These are phyloP conservation scores for Corydoras maculifer DNA, from an alignment of 2,113 vertebrate genomes.

Conservation along the genomic window DNA sequence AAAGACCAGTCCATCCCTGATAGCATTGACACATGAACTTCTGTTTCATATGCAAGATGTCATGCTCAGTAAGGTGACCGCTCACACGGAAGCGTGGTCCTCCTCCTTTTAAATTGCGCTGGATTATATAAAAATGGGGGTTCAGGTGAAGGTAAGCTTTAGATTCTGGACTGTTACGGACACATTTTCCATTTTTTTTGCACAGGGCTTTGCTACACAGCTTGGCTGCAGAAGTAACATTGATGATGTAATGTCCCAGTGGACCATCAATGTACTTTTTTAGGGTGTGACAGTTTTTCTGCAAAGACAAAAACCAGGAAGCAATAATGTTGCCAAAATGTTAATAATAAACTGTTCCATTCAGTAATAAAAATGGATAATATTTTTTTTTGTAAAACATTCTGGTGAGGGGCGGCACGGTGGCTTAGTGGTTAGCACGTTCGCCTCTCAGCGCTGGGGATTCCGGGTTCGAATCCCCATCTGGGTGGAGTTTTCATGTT, in stretches of 20 bases:
- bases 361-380: too few species aligned
- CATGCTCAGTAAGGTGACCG: slow-evolving; percentile 59
- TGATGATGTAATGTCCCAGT: slow-evolving; percentile 79
- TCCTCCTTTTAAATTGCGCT: slow-evolving; percentile 6
- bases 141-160: slow-evolving; percentile 75
- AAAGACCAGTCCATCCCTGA: slow-evolving; percentile 78
- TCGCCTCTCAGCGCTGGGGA: too few species aligned
- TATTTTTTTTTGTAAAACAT: too few species aligned
- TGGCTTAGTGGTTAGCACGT: too few species aligned
- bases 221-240: slow-evolving; percentile 82
- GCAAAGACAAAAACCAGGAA: background rate
- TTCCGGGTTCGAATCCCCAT: too few species aligned
- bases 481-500: too few species aligned
- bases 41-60: slow-evolving; percentile 71
- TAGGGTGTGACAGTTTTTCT: slow-evolving; percentile 78
- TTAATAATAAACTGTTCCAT: too few species aligned
- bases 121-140: slow-evolving; percentile 67
- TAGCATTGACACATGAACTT: slow-evolving; percentile 85
- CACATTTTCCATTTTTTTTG: slow-evolving; percentile 79
- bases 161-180: slow-evolving; percentile 69
- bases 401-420: too few species aligned
- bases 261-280: slow-evolving; percentile 73
- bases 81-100: slow-evolving; percentile 62
- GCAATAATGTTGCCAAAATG: background rate
- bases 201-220: slow-evolving; percentile 83